Conservation (phyloP, 92 coral and sea anemone genomes). For the Epizoanthus stellaris region DNA sequence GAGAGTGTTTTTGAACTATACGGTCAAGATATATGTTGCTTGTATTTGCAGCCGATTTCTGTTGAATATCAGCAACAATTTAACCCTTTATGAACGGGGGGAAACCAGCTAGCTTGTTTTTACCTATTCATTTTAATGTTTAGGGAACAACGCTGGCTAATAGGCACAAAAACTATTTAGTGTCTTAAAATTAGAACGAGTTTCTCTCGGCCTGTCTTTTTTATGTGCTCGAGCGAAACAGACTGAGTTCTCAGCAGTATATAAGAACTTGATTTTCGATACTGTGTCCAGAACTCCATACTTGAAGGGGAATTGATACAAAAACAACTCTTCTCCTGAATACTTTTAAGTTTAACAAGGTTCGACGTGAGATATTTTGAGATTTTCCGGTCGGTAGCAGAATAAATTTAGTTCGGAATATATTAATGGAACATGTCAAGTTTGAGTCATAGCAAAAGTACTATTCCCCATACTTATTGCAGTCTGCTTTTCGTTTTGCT, state of each 20-base stretch:
- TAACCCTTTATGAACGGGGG: too few species aligned
- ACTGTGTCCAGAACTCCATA: not conserved
- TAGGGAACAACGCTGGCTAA: too few species aligned
- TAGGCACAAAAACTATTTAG: too few species aligned
- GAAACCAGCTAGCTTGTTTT: not conserved
- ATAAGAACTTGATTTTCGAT: not conserved
- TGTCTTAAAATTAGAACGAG: too few species aligned
- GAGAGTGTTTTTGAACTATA: slow-evolving; percentile 34
- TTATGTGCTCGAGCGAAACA: not conserved
- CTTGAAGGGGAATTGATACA: too few species aligned
- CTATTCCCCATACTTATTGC: too few species aligned
- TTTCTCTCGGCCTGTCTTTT: not conserved
- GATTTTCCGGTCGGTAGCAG: not conserved
- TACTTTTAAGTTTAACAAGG: not conserved
- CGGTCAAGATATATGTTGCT: slow-evolving; percentile 29
- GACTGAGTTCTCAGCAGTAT: not conserved
- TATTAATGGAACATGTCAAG: slow-evolving; percentile 3
- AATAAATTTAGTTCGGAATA: slow-evolving; percentile 25
- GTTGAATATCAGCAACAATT: not conserved
- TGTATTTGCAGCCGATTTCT: not conserved
- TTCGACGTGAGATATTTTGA: not conserved
- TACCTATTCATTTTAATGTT: not conserved
- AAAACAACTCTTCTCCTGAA: not conserved
- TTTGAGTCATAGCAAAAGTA: not conserved
- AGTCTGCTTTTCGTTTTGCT: too few species aligned